phyloP scores from a whole-genome alignment of 2,113 vertebrate genomes.

The Gopherus evgoodei region DNA sequence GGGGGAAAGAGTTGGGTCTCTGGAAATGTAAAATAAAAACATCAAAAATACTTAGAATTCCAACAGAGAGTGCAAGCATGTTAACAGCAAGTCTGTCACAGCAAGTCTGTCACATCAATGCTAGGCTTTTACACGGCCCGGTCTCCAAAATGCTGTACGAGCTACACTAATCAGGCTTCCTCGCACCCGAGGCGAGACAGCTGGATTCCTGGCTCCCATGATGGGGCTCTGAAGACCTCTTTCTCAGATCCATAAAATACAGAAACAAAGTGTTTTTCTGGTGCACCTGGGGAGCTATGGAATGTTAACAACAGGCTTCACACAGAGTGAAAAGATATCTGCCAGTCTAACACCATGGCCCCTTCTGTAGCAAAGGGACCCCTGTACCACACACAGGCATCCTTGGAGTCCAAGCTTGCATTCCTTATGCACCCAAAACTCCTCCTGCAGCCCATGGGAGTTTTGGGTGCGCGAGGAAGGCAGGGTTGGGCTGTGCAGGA shows the following conservation, averaged over 20 bases:
- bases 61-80: not conserved
- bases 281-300: not conserved
- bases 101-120: no score
- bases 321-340: rapidly evolving
- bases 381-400: not conserved
- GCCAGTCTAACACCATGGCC: not conserved
- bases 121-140: not conserved
- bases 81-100: no score
- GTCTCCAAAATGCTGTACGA: not conserved
- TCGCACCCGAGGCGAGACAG: not conserved
- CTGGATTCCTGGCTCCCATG: not conserved
- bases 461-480: not conserved
- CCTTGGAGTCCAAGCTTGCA: not conserved
- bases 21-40: not conserved
- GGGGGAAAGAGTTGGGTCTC: not conserved
- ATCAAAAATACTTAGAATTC: not conserved
- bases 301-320: not conserved
- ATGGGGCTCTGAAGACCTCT: rapidly evolving
- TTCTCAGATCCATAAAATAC: rapidly evolving
- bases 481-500: not conserved
- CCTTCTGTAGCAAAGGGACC: rapidly evolving
- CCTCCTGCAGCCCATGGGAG: rapidly evolving
- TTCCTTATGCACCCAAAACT: rapidly evolving
- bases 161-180: rapidly evolving
- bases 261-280: not conserved